These are phyloP conservation scores for Salvator merianae DNA, from an alignment of 2,113 vertebrate genomes.

Conservation along the genomic window DNA sequence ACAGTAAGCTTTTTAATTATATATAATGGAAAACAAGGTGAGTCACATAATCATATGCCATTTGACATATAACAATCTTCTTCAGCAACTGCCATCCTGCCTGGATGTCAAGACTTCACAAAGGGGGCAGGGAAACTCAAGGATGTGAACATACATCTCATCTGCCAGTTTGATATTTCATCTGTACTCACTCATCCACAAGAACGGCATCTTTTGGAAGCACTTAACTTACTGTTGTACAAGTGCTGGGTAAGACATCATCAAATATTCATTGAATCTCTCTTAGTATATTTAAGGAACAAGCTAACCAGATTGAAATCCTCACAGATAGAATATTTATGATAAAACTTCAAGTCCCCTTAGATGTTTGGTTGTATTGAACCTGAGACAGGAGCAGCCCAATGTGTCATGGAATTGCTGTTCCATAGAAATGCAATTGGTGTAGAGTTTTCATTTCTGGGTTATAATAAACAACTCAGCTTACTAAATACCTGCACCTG, in stretches of 20 bases:
- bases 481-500: neutral
- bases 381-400: neutral
- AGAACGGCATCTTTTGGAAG: slow-evolving; percentile 42
- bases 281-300: slow-evolving; percentile 46
- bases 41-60: slow-evolving; percentile 69
- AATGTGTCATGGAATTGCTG: neutral
- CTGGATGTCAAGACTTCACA: slow-evolving; percentile 60
- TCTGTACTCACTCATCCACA: slow-evolving; percentile 24
- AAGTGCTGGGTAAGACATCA: slow-evolving; percentile 43
- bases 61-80: slow-evolving; percentile 70
- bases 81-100: slow-evolving; percentile 60
- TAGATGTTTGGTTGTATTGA: slow-evolving; percentile 25
- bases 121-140: slow-evolving; percentile 33
- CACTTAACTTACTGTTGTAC: slow-evolving; percentile 40
- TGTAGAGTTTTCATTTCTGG: neutral
- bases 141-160: slow-evolving; percentile 39
- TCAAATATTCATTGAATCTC: slow-evolving; percentile 52
- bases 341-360: slow-evolving; percentile 33
- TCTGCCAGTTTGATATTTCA: slow-evolving; percentile 37
- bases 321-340: slow-evolving; percentile 45
- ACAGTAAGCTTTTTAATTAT: slow-evolving; percentile 70
- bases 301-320: slow-evolving; percentile 41
- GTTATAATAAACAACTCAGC: neutral
- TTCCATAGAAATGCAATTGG: neutral
- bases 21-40: slow-evolving; percentile 70